phyloP scores from a whole-genome alignment of 2,888 invertebrate genomes.

The Disparrhopalites patrizii region DNA sequence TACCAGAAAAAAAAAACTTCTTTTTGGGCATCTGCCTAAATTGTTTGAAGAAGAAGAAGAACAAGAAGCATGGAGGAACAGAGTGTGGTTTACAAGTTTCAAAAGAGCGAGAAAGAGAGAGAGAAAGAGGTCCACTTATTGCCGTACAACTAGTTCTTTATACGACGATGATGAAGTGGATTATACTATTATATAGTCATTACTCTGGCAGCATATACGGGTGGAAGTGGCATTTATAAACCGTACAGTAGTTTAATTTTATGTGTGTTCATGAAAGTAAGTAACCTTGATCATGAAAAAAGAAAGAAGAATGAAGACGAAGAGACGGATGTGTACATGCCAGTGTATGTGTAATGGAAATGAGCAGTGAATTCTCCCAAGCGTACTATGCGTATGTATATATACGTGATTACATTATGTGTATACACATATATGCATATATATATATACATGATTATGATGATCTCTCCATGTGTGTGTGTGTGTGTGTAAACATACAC shows the following conservation, averaged over 20 bases:
- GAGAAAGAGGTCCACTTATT: background rate
- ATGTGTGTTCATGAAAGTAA: no score
- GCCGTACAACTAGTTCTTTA: background rate
- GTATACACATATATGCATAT: conserved; percentile 1
- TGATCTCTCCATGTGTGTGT: no score
- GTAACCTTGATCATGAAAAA: conserved; percentile 27
- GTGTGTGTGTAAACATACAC: background rate
- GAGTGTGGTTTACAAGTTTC: no score
- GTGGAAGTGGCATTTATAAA: background rate
- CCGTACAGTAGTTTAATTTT: no score
- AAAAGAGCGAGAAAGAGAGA: background rate
- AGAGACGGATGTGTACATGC: conserved; percentile 19
- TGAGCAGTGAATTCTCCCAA: background rate
- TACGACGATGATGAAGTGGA: background rate
- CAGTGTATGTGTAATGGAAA: no score
- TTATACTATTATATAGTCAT: background rate
- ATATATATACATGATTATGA: background rate
- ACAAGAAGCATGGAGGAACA: no score
- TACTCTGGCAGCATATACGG: background rate
- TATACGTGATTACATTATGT: no score
- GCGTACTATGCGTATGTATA: no score
- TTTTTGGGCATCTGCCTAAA: no score
- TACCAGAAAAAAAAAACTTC: no score
- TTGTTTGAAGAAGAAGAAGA: no score
- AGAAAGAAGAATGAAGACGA: no score